Evolutionary conservation across 2,113 vertebrate species (phyloP).

Genomic region (Cavia porcellus): DNA sequence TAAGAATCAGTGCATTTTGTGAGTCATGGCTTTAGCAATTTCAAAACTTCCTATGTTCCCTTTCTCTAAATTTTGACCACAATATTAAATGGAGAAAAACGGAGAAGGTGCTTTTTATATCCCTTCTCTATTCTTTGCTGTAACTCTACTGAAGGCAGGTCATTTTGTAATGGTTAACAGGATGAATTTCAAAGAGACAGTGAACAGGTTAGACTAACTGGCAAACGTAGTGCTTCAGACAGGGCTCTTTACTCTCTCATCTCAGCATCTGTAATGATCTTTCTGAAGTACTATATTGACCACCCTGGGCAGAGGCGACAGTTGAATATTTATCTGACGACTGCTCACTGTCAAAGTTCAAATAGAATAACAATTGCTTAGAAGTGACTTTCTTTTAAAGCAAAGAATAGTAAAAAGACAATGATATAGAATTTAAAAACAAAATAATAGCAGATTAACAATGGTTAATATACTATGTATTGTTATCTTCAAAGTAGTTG

Average conservation of each 20-base stretch:
- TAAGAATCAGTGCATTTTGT: conserved; percentile 26
- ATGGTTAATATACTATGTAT: too few species aligned
- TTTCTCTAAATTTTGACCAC: conserved; percentile 47
- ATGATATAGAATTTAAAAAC: too few species aligned
- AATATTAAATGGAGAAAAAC: conserved; percentile 73
- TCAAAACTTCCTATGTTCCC: conserved; percentile 38
- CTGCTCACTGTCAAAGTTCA: conserved; percentile 41
- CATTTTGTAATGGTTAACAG: conserved; percentile 80
- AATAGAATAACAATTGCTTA: conserved; percentile 31
- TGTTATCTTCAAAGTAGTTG: too few species aligned
- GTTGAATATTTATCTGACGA: conserved; percentile 54
- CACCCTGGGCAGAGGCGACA: background rate
- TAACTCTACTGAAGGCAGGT: conserved; percentile 39
- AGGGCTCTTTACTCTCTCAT: conserved; percentile 43
- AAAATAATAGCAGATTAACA: too few species aligned
- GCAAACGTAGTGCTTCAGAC: conserved; percentile 55
- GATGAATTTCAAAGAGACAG: conserved; percentile 78
- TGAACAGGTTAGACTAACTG: conserved; percentile 78
- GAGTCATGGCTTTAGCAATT: conserved; percentile 33
- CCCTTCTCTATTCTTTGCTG: conserved; percentile 51
- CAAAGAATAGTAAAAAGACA: too few species aligned
- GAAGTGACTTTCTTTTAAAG: background rate
- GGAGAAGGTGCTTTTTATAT: conserved; percentile 75
- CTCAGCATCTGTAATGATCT: conserved; percentile 62
- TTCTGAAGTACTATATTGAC: conserved; percentile 59